phyloP scores from a whole-genome alignment of 2,797 vertebrate species.

The Malacoctenus gilli region DNA sequence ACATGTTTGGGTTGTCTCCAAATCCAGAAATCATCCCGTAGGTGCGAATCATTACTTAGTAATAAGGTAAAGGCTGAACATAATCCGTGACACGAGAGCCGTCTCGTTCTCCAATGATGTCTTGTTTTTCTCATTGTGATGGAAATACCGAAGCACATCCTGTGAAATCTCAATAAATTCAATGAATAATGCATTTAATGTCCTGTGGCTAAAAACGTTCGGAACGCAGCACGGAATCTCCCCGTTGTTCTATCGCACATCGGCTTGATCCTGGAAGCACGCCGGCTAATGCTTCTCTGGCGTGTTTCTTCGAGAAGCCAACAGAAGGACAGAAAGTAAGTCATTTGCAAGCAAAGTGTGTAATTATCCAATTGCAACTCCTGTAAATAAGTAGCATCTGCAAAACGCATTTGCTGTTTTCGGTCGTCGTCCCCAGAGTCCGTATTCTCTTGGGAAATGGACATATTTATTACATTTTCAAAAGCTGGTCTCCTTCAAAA shows the following conservation, averaged over 20 bases:
- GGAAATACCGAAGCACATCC: slow-evolving; percentile 8
- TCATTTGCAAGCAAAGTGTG: no score
- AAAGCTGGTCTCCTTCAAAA: no score
- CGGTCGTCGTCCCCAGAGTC: no score
- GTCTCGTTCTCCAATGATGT: slow-evolving; percentile 3
- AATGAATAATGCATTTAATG: slow-evolving; percentile 12
- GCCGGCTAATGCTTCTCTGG: neutral
- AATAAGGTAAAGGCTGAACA: neutral
- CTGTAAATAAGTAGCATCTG: neutral
- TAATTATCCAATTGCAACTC: neutral
- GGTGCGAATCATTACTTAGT: no score
- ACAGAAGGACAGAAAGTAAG: neutral
- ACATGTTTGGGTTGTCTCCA: no score
- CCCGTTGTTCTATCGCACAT: slow-evolving; percentile 1
- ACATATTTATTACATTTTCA: no score
- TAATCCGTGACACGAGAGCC: neutral
- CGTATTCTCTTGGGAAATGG: no score
- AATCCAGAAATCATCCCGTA: no score
- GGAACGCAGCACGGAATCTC: neutral
- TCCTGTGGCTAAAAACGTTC: slow-evolving; percentile 10
- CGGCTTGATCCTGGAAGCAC: slow-evolving; percentile 1
- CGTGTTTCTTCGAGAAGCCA: no score
- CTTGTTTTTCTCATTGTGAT: neutral
- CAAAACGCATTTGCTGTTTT: neutral
- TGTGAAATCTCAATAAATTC: slow-evolving; percentile 6